These are phyloP conservation scores for Heliopora coerulea DNA, from an alignment of 92 coral and sea anemone genomes.

Conservation along the genomic window DNA sequence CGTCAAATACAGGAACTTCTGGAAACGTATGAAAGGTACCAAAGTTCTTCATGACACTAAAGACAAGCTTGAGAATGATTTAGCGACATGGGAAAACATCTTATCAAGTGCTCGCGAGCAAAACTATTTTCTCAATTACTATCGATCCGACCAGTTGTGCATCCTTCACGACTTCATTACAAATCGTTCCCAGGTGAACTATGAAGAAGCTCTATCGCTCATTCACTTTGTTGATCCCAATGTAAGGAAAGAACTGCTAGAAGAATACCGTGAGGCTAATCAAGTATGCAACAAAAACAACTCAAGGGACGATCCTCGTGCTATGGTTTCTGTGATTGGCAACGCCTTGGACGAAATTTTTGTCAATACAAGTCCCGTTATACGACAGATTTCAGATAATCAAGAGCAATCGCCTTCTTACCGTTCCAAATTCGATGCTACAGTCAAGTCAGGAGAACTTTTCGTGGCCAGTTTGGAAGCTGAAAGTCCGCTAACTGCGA, in stretches of 20 bases:
- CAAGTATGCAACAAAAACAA: constrained; percentile 45
- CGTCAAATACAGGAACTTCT: constrained; percentile 51
- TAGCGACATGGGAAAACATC: constrained; percentile 58
- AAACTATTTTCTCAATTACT: constrained; percentile 74
- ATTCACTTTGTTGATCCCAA: constrained; percentile 70
- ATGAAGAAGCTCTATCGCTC: constrained; percentile 36
- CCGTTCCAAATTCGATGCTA: constrained; percentile 43
- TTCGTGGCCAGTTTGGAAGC: constrained; percentile 83
- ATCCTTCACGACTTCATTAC: constrained; percentile 55
- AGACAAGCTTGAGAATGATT: constrained; percentile 38
- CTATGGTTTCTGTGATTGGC: constrained; percentile 65
- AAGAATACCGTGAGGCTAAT: constrained; percentile 22
- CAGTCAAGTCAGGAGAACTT: constrained; percentile 80
- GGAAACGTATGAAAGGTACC: constrained; percentile 56
- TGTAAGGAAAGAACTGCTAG: constrained; percentile 44
- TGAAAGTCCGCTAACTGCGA: constrained; percentile 67
- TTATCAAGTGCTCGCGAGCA: constrained; percentile 49
- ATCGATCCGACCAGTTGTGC: constrained; percentile 86
- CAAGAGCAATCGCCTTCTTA: neutral
- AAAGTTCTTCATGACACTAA: constrained; percentile 49
- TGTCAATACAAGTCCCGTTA: constrained; percentile 15
- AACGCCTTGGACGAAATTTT: constrained; percentile 61
- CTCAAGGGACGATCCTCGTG: constrained; percentile 21
- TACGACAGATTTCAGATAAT: constrained; percentile 21
- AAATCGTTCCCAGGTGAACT: neutral